A percentile compares a stretch with the other conserved stretches of the same genome.
These are phyloP conservation scores for Mesocricetus auratus DNA, from an alignment of 2,113 vertebrate species.

Conservation along the genomic window DNA sequence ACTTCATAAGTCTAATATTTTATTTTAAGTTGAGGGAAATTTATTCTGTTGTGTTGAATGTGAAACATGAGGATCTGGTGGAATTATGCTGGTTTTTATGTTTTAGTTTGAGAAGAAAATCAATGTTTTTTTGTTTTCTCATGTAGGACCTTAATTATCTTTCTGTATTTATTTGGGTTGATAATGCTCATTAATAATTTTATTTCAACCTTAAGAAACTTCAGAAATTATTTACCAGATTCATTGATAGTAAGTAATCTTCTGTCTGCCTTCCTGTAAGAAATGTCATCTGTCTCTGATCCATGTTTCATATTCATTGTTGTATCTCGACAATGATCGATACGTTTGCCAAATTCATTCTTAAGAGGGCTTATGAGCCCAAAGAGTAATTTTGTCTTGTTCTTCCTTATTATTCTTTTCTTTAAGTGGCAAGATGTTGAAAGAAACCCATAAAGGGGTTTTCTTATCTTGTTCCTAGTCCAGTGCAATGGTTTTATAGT, in stretches of 20 bases:
- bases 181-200: background rate
- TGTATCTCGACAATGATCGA: background rate
- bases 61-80: background rate
- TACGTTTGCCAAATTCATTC: background rate
- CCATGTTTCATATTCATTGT: background rate
- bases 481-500: no score
- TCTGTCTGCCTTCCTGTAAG: background rate
- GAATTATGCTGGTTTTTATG: background rate
- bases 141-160: background rate
- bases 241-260: background rate
- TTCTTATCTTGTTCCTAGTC: background rate
- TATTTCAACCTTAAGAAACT: background rate
- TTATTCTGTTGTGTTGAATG: background rate
- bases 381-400: no score
- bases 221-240: background rate
- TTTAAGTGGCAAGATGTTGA: background rate
- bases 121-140: constrained; percentile 17
- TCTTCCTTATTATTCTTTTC: background rate
- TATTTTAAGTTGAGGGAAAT: background rate
- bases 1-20: background rate
- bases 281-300: background rate
- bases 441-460: background rate
- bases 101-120: constrained; percentile 1
- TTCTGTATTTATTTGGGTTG: background rate
- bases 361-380: no score